A percentile compares a stretch with the other conserved stretches of the same genome.
Conservation (phyloP, 2,113 vertebrate genomes). For the Mesembrinibis cayennensis region DNA sequence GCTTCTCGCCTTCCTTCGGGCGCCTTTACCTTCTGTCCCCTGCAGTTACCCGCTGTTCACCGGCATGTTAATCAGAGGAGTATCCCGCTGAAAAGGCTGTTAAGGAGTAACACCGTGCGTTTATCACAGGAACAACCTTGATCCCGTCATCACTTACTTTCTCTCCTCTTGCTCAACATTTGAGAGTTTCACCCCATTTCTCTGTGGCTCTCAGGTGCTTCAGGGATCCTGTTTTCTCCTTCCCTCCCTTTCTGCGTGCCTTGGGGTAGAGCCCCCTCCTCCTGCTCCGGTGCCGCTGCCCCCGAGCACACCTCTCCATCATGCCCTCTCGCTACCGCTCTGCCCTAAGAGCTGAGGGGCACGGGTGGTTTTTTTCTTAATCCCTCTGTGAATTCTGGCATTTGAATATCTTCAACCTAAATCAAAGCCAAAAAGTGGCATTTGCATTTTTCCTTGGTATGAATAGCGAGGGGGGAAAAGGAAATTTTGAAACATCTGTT, state of each 20-base stretch:
- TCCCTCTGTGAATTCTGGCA: neutral
- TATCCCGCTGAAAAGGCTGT: neutral
- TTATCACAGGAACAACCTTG: neutral
- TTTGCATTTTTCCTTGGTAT: neutral
- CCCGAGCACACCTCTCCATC: neutral
- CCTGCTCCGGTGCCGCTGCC: neutral
- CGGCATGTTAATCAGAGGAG: fast-evolving
- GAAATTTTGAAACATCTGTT: neutral
- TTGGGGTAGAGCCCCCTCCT: neutral
- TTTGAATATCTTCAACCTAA: neutral
- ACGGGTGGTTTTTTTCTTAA: fast-evolving
- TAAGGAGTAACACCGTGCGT: fast-evolving
- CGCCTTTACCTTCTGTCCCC: fast-evolving
- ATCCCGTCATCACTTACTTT: no score
- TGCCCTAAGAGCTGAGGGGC: neutral
- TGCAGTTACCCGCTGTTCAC: fast-evolving
- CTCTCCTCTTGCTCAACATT: neutral
- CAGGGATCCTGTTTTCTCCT: neutral
- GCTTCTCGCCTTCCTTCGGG: fast-evolving
- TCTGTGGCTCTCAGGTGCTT: neutral
- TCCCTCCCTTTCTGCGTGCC: neutral
- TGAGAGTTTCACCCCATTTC: neutral
- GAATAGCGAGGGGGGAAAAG: neutral
- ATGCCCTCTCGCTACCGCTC: fast-evolving
- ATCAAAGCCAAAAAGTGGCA: neutral